Conservation (phyloP, 2,113 vertebrate species). For the Alces alces region DNA sequence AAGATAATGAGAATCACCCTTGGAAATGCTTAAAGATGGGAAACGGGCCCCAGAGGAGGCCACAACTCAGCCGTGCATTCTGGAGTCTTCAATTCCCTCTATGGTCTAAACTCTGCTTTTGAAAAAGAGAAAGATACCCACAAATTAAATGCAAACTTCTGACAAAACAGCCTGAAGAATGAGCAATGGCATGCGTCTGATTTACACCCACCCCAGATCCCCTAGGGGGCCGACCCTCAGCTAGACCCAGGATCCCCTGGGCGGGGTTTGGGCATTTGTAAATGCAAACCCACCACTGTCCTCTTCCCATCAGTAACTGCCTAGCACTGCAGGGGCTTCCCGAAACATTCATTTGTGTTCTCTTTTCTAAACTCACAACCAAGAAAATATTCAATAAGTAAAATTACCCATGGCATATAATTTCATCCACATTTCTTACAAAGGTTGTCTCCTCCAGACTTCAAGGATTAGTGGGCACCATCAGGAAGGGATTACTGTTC, state of each 20-base stretch:
- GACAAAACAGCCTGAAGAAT: constrained; percentile 17
- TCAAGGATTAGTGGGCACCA: constrained; percentile 3
- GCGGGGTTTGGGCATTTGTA: background rate
- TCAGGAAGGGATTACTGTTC: constrained; percentile 56
- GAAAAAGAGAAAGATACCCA: constrained; percentile 44
- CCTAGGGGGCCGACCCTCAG: background rate
- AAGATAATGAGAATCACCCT: constrained; percentile 39
- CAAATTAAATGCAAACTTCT: constrained; percentile 50
- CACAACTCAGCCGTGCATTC: background rate
- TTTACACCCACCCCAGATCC: constrained; percentile 2
- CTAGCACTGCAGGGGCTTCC: constrained; percentile 15
- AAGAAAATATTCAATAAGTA: constrained; percentile 61
- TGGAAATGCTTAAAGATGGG: constrained; percentile 16
- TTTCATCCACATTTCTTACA: constrained; percentile 64
- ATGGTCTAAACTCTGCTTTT: constrained; percentile 32
- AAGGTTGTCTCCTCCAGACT: constrained; percentile 55
- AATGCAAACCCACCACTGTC: background rate
- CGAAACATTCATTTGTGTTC: constrained; percentile 31
- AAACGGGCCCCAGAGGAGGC: background rate
- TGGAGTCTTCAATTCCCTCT: background rate
- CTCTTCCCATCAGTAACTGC: constrained; percentile 41
- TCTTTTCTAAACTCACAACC: constrained; percentile 39
- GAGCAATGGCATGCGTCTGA: background rate
- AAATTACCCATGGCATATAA: constrained; percentile 46
- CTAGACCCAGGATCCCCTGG: background rate